Evolutionary conservation across 2,113 vertebrate species (phyloP).

Genomic region (Anoplopoma fimbria): DNA sequence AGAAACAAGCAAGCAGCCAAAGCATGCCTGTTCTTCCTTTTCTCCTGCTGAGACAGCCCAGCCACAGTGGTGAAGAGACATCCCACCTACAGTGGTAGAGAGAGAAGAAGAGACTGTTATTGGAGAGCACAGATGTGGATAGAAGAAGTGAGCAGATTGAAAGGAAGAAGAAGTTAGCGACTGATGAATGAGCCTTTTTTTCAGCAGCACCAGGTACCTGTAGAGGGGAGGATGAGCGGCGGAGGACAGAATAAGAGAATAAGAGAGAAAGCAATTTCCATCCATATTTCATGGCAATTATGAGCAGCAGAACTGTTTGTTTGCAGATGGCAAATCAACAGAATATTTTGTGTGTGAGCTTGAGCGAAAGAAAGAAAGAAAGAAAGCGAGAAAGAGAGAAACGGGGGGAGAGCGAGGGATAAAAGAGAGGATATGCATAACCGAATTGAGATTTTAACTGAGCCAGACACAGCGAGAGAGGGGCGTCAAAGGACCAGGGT

Average conservation of each 20-base stretch:
- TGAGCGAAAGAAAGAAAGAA: slow-evolving; percentile 18
- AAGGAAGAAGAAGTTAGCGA: slow-evolving; percentile 32
- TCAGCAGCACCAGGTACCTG: slow-evolving; percentile 46
- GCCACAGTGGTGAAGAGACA: slow-evolving; percentile 6
- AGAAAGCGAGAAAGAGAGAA: slow-evolving; percentile 37
- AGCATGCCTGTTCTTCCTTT: slow-evolving; percentile 12
- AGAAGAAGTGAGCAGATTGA: slow-evolving; percentile 26
- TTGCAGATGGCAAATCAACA: slow-evolving; percentile 64
- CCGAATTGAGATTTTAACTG: slow-evolving; percentile 69
- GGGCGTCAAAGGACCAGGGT: slow-evolving; percentile 55
- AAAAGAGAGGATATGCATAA: slow-evolving; percentile 70
- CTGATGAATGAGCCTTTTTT: slow-evolving; percentile 57
- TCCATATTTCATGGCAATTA: slow-evolving; percentile 76
- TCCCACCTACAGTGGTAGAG: slow-evolving; percentile 23
- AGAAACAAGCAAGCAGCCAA: slow-evolving; percentile 36
- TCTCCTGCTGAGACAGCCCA: slow-evolving; percentile 51
- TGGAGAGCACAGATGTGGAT: slow-evolving; percentile 22
- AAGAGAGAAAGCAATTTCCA: slow-evolving; percentile 67
- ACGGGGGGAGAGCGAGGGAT: slow-evolving; percentile 46
- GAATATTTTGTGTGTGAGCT: slow-evolving; percentile 33
- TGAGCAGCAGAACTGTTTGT: slow-evolving; percentile 68
- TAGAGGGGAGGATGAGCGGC: slow-evolving; percentile 30
- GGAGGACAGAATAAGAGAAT: slow-evolving; percentile 33
- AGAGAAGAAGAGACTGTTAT: slow-evolving; percentile 15
- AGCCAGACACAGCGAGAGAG: slow-evolving; percentile 60